Percentiles rank a stretch among this genome's conserved stretches.
Evolutionary conservation across 2,113 vertebrate genomes (phyloP).

Genomic region (Leiothrix lutea): DNA sequence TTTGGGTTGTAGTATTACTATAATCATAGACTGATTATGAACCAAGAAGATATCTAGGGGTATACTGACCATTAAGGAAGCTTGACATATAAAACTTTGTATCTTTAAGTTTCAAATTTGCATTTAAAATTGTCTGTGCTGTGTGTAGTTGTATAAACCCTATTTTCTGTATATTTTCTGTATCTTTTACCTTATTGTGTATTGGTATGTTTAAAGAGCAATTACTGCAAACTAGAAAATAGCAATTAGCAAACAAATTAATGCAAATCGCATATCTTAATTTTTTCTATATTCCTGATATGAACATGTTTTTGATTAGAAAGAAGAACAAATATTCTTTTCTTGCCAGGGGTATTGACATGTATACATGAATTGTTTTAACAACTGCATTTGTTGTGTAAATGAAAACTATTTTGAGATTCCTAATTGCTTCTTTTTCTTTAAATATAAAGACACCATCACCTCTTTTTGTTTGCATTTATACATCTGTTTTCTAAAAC

Average conservation of each 20-base stretch:
- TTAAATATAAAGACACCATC: neutral
- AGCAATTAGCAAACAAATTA: neutral
- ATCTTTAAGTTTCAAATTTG: neutral
- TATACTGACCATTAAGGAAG: neutral
- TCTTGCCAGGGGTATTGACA: neutral
- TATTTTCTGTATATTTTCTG: neutral
- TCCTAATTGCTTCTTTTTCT: neutral
- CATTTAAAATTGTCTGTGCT: neutral
- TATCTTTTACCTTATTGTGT: neutral
- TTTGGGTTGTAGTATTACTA: neutral
- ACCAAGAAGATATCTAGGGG: neutral
- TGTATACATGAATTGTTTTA: neutral
- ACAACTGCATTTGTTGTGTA: neutral
- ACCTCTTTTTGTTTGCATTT: neutral
- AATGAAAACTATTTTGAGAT: neutral
- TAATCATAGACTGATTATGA: neutral
- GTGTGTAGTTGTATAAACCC: neutral
- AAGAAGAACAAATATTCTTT: neutral
- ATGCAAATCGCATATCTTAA: neutral
- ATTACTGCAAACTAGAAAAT: neutral
- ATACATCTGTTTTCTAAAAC: neutral
- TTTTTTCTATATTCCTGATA: neutral
- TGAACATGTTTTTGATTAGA: neutral
- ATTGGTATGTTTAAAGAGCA: neutral
- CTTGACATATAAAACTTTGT: neutral